phyloP scores from a whole-genome alignment of 2,888 invertebrate species.

The Metacarcinus magister region DNA sequence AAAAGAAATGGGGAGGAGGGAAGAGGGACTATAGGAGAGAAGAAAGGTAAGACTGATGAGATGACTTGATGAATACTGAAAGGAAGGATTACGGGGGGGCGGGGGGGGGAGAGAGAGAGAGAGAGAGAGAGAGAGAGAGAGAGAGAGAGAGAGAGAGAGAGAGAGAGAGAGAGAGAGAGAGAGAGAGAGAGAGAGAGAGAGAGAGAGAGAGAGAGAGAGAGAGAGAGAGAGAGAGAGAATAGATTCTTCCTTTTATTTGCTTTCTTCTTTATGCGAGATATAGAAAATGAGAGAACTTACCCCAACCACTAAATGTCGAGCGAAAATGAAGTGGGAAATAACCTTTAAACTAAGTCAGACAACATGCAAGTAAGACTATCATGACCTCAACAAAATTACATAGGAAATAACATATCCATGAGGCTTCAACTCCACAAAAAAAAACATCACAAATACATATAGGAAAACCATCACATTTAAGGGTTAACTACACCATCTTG shows the following conservation, averaged over 20 bases:
- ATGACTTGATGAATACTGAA: slow-evolving; percentile 48
- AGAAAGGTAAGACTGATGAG: slow-evolving; percentile 52
- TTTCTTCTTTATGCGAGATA: not conserved
- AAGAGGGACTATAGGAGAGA: not conserved
- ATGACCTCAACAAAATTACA: not conserved
- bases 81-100: not conserved
- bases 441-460: not conserved
- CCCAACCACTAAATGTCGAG: not conserved
- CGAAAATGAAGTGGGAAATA: not conserved
- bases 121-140: not conserved
- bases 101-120: not conserved
- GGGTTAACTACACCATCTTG: not conserved
- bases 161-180: slow-evolving; percentile 21
- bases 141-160: not conserved
- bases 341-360: not conserved
- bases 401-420: not conserved
- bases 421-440: not conserved
- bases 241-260: not conserved
- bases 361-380: not conserved
- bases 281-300: not conserved
- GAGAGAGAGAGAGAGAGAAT: not conserved
- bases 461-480: not conserved
- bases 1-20: not conserved
- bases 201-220: slow-evolving; percentile 26
- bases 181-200: slow-evolving; percentile 26